Conservation (phyloP, 2,113 vertebrate species). For the Thunnus thynnus region DNA sequence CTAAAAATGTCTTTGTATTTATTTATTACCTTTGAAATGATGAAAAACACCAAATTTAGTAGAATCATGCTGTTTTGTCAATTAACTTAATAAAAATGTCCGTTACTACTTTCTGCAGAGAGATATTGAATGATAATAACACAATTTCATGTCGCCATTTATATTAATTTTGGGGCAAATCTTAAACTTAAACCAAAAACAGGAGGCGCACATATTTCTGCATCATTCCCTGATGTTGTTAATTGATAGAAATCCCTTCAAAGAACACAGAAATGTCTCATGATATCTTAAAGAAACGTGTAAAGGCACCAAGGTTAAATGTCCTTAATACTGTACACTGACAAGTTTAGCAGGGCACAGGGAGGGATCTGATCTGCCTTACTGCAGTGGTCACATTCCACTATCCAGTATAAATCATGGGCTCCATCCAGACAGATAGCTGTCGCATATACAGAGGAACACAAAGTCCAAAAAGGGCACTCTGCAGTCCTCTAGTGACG, state of each 20-base stretch:
- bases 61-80: too few species aligned
- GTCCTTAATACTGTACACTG: not conserved
- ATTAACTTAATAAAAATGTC: too few species aligned
- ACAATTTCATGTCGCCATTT: too few species aligned
- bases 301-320: slow-evolving; percentile 12
- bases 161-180: too few species aligned
- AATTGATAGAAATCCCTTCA: not conserved
- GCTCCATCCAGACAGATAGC: slow-evolving; percentile 17
- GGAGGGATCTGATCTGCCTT: slow-evolving; percentile 7
- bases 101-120: too few species aligned
- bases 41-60: too few species aligned
- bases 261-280: too few species aligned
- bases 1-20: too few species aligned
- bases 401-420: slow-evolving; percentile 20
- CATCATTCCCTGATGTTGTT: not conserved
- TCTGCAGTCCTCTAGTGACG: slow-evolving; percentile 13
- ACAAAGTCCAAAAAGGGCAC: not conserved
- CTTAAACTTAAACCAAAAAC: too few species aligned
- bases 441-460: not conserved
- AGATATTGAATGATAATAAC: too few species aligned
- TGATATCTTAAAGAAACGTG: not conserved
- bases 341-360: not conserved
- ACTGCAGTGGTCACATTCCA: slow-evolving; percentile 20
- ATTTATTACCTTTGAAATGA: too few species aligned
- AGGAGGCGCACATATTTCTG: not conserved